Conservation (phyloP, 2,113 vertebrate genomes). For the Gobius niger region DNA sequence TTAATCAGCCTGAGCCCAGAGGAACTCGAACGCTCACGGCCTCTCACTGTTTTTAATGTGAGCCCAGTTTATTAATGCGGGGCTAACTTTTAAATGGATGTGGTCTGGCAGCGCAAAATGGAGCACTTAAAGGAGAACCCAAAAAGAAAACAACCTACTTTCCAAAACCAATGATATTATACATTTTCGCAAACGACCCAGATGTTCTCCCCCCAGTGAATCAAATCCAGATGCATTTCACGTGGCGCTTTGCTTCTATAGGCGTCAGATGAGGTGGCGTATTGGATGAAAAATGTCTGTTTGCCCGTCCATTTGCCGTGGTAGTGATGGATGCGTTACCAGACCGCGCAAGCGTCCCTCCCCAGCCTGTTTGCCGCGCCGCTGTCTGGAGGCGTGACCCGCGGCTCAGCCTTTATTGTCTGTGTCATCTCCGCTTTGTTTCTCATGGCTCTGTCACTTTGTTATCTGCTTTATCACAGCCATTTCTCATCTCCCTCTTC, state of each 20-base stretch:
- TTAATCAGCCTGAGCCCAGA: conserved; percentile 33
- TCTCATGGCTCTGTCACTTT: conserved; percentile 42
- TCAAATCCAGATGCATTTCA: no score
- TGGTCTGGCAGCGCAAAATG: conserved; percentile 3
- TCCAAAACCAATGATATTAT: no score
- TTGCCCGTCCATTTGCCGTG: conserved; percentile 14
- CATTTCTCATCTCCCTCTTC: conserved; percentile 25
- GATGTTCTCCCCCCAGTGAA: no score
- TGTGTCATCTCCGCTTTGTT: conserved; percentile 41
- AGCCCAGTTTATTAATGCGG: conserved; percentile 3
- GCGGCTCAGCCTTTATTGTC: conserved; percentile 42
- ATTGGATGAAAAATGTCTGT: conserved; percentile 30
- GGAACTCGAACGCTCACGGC: conserved; percentile 14
- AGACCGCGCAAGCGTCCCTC: conserved; percentile 12
- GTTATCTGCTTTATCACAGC: conserved; percentile 48
- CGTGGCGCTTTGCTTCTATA: no score
- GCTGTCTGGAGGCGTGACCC: conserved; percentile 23
- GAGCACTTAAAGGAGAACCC: conserved; percentile 1
- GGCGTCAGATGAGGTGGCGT: conserved; percentile 8
- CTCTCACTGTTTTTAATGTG: conserved; percentile 29
- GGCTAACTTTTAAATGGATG: conserved; percentile 13
- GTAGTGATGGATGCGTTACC: conserved; percentile 41
- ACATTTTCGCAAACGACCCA: no score
- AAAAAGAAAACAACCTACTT: background rate
- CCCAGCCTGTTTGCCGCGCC: conserved; percentile 27